A percentile compares a stretch with the other conserved stretches of the same genome.
Conservation (phyloP, 2,888 invertebrate species). For the Tethea ocularis region DNA sequence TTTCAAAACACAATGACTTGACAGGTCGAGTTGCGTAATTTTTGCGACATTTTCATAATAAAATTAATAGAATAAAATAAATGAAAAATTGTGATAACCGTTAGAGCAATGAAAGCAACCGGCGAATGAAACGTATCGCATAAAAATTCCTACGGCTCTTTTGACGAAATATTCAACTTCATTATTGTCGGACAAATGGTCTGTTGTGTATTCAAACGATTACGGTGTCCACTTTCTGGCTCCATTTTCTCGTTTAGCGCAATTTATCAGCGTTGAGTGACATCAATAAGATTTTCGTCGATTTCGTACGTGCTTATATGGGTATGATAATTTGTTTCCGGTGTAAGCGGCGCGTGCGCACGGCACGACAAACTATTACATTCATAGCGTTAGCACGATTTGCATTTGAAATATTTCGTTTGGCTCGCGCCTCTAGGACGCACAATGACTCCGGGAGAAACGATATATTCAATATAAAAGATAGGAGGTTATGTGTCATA, state of each 20-base stretch:
- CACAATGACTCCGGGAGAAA: slow-evolving; percentile 70
- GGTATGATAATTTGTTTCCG: slow-evolving; percentile 84
- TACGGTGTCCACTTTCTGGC: slow-evolving; percentile 52
- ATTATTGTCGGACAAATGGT: slow-evolving; percentile 38
- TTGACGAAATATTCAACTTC: slow-evolving; percentile 39
- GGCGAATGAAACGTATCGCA: slow-evolving; percentile 48
- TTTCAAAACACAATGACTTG: slow-evolving; percentile 5
- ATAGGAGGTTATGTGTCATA: slow-evolving; percentile 63
- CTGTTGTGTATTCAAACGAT: slow-evolving; percentile 55
- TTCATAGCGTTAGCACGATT: slow-evolving; percentile 82
- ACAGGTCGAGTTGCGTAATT: slow-evolving; percentile 10
- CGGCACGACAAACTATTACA: slow-evolving; percentile 80
- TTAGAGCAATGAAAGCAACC: slow-evolving; percentile 45
- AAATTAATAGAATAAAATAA: slow-evolving; percentile 29
- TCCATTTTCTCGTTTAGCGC: slow-evolving; percentile 74
- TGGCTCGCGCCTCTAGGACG: slow-evolving; percentile 70
- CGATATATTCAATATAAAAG: slow-evolving; percentile 63
- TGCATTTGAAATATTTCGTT: slow-evolving; percentile 83
- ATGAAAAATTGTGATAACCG: slow-evolving; percentile 50
- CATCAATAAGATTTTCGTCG: slow-evolving; percentile 79
- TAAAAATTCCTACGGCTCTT: slow-evolving; percentile 52
- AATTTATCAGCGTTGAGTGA: slow-evolving; percentile 74
- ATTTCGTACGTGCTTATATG: slow-evolving; percentile 79
- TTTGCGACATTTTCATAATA: slow-evolving; percentile 26
- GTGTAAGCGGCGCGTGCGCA: slow-evolving; percentile 80